Base-by-base conservation (phyloP, 2,888 invertebrate species). In the Eilema caniola region DNA sequence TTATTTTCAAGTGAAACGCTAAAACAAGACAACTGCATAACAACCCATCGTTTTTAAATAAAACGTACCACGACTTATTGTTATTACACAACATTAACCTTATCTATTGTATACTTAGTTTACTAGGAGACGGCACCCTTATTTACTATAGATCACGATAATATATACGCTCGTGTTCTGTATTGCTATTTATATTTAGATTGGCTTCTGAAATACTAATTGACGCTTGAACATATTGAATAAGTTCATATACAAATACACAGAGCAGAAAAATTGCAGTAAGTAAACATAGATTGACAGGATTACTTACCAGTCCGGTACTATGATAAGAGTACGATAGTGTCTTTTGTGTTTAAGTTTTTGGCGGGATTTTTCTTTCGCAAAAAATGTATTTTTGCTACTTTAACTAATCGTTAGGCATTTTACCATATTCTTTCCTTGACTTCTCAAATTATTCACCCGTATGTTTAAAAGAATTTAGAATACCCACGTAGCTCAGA, bases 61-160 rank as follows among this genome's bases (percentile, higher is more conserved):
- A 78, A 73, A 71, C 69, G 60, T 80, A 82, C 78, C 72, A 73
- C 72, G 74, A 74, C 74, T 80, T 82, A 81, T 64, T 37, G 75
- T 70, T 69, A 62, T 66, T 73, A 78, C 78, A 82, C 72, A 76
- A 76, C 71, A 73, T 71, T 73, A 74, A 78, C 47, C 73, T 78
- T 80, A 80, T 69, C 70, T 76, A 80, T 82, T 80, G 81, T 80
- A 78, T 72, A 80, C 56, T 72, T 81, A 78, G 31, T 73, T 72
- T 69, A 73, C 56, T 64, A 67, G 75, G 74, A 73, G 72, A 66
- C 33, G 33, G 31, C 28, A 20, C 53, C 33, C 20, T 66, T 57
- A 56, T 66, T 66, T 20, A 37, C 23, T 66, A 53, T 37, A 23
- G 57, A 56, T 33, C 56, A 57, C 53, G 66, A 25, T 66, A 25